Percentiles rank a stretch among this genome's conserved stretches.
phyloP scores from a whole-genome alignment of 2,888 invertebrate genomes.

The Ophion costatus region DNA sequence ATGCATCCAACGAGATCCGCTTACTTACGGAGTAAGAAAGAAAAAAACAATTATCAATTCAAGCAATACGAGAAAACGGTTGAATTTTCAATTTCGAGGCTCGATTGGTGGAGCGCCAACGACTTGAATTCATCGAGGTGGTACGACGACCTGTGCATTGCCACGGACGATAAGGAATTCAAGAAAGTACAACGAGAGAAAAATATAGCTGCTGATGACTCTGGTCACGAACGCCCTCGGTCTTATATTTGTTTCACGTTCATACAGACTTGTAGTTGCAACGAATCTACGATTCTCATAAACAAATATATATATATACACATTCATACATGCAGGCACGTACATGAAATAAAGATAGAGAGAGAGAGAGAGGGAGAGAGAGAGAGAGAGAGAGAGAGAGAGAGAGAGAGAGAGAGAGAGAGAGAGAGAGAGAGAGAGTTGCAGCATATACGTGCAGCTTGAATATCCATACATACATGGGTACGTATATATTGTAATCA shows the following conservation, averaged over 20 bases:
- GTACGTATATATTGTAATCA: slow-evolving; percentile 6
- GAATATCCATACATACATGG: background rate
- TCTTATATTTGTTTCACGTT: slow-evolving; percentile 26
- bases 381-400: slow-evolving; percentile 8
- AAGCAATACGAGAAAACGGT: no score
- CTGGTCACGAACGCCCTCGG: slow-evolving; percentile 41
- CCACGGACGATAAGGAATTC: background rate
- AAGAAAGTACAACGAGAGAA: slow-evolving; percentile 1
- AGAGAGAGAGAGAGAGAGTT: slow-evolving; percentile 12
- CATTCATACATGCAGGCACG: background rate
- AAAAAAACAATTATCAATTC: no score
- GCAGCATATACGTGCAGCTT: slow-evolving; percentile 31
- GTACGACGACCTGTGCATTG: slow-evolving; percentile 9
- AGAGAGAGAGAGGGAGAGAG: slow-evolving; percentile 8
- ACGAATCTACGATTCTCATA: slow-evolving; percentile 8
- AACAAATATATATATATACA: background rate
- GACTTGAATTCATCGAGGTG: background rate
- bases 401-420: background rate
- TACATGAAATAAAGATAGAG: background rate
- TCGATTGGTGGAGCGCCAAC: background rate
- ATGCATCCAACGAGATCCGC: no score
- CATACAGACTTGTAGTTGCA: slow-evolving; percentile 6
- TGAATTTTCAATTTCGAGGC: no score
- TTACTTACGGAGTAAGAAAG: no score
- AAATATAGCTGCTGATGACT: slow-evolving; percentile 32